These are phyloP conservation scores for Peromyscus melanophrys DNA, from an alignment of 2,797 vertebrate species.

Conservation along the genomic window DNA sequence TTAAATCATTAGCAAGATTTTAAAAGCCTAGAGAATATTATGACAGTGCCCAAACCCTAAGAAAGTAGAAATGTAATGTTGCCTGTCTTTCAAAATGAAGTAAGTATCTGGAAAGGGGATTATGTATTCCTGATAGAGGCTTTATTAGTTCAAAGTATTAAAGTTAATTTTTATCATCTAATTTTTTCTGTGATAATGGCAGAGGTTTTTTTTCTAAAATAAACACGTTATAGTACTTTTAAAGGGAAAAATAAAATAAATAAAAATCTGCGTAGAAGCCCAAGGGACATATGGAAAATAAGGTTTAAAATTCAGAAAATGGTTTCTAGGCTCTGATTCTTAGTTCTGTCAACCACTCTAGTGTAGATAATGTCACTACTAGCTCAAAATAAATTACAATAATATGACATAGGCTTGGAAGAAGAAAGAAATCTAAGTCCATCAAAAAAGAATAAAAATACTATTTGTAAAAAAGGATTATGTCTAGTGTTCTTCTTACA, in stretches of 20 bases:
- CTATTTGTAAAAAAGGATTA: not conserved
- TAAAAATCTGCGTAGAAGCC: slow-evolving; percentile 25
- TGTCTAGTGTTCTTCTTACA: not conserved
- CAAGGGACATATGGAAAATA: not conserved
- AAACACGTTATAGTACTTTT: slow-evolving; percentile 53
- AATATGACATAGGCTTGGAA: not conserved
- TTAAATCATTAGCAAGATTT: slow-evolving; percentile 67
- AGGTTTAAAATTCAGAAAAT: slow-evolving; percentile 58
- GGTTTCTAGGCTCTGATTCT: not conserved
- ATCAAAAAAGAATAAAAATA: slow-evolving; percentile 24
- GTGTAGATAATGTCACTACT: not conserved
- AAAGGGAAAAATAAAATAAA: not conserved
- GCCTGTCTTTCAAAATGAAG: slow-evolving; percentile 51
- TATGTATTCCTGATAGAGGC: not conserved
- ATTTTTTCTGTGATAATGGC: slow-evolving; percentile 44
- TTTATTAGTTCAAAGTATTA: slow-evolving; percentile 55
- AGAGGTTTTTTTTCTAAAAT: slow-evolving; percentile 38
- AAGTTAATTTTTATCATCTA: slow-evolving; percentile 49
- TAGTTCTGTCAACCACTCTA: not conserved
- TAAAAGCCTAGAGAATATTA: slow-evolving; percentile 63
- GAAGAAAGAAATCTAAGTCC: slow-evolving; percentile 39
- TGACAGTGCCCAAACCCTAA: slow-evolving; percentile 23
- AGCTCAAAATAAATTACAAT: slow-evolving; percentile 40
- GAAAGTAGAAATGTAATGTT: slow-evolving; percentile 51
- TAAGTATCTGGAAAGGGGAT: not conserved